Evolutionary conservation across 2,797 vertebrate genomes (phyloP), one percentile per base, ranked within the genome.

Genomic region (Limnodromus scolopaceus): DNA sequence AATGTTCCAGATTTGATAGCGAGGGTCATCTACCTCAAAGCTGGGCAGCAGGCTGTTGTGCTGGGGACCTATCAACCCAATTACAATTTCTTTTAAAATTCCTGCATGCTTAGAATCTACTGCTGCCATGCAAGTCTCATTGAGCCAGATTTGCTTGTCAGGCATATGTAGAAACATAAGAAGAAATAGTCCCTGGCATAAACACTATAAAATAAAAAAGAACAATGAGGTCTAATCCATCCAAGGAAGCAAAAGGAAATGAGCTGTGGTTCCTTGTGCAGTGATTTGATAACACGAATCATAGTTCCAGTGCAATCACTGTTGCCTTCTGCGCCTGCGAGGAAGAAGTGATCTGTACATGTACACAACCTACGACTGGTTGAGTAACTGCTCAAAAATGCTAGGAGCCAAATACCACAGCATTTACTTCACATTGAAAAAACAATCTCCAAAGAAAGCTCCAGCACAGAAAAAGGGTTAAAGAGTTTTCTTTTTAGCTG

Each of bases 261-360:
- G 16, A 53, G 15, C 5, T 65, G 34, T 32, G 24, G 86, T 36
- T 71, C 45, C 22, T 51, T 34, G 11, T 17, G 17, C 19, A 12
- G 39, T 55, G 12, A 72, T 90, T 61, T 63, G 45, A 36, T 48
- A 87, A 38, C 0, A 4, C 0, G 0, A 64, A 30, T 46, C 19
- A 46, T n/a, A 65, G n/a, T 54, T 86, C 13, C 71, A 49, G 16
- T 28, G 30, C 39, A 77, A 45, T 17, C 10, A 7, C 28, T 64
- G n/a, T 38, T 54, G 34, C 45, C 49, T 64, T 54, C 58, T 36
- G 12, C 10, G 5, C 11, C n/a, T 11, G 19, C 22, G 39, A 72
- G 34, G 38, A 49, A 53, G 61, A 77, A 58, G 16, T 9, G 27
- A 32, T 30, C 34, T 72, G 48, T 43, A 11, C 10, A 6, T 14